phyloP scores from a whole-genome alignment of 2,113 vertebrate species.

The Brevimyrus niger region DNA sequence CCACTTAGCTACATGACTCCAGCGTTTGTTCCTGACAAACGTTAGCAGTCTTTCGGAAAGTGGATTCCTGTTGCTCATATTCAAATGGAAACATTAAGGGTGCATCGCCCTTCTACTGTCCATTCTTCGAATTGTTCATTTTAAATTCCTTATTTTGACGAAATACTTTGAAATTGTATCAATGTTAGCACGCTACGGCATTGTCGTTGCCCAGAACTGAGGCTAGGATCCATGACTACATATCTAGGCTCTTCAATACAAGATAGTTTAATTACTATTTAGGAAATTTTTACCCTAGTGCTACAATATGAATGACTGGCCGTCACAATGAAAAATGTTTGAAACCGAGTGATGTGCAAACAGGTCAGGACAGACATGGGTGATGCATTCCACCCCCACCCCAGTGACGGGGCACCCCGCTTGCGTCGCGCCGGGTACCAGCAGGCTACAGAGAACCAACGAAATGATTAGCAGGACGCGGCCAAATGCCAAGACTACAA shows the following conservation, averaged over 20 bases:
- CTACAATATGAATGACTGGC: not conserved
- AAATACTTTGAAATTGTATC: not conserved
- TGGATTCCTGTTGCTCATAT: not conserved
- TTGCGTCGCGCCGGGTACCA: not conserved
- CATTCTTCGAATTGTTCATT: not conserved
- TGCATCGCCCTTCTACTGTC: not conserved
- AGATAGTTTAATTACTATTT: not conserved
- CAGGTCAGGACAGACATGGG: not conserved
- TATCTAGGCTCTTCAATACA: not conserved
- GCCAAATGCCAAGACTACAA: conserved; percentile 34
- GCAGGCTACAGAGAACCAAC: conserved; percentile 31
- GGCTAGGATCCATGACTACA: not conserved
- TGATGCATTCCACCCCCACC: not conserved
- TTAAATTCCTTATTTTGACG: not conserved
- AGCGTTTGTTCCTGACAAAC: not conserved
- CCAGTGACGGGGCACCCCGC: not conserved
- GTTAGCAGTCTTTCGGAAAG: not conserved
- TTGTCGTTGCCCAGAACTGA: not conserved
- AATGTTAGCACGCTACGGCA: not conserved
- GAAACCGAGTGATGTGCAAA: conserved; percentile 5
- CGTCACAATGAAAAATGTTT: not conserved
- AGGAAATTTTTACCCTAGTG: not conserved
- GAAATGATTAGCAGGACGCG: not conserved
- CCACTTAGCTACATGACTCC: not conserved
- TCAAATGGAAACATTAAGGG: not conserved